Percentiles rank a stretch among this genome's conserved stretches.
phyloP scores from a whole-genome alignment of 1,140 invertebrate species.

The Lepidurus packardi region DNA sequence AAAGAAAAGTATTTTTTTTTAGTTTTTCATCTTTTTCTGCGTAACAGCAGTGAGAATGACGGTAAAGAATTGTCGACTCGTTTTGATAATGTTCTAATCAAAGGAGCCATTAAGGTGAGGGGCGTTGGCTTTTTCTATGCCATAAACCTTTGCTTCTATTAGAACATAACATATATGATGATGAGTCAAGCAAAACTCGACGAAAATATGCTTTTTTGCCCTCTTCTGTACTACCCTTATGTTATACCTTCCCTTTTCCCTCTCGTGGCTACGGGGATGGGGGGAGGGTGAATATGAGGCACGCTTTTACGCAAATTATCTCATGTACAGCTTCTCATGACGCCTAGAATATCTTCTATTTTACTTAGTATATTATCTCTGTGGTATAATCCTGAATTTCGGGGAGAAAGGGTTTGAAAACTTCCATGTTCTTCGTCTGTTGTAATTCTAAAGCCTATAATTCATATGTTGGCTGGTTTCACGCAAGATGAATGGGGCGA shows the following conservation, averaged over 20 bases:
- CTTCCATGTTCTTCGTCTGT: no score
- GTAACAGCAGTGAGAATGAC: not conserved
- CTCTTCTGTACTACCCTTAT: no score
- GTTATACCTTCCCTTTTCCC: no score
- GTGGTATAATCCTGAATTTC: no score
- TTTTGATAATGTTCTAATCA: not conserved
- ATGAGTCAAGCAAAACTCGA: not conserved
- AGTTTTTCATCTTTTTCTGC: not conserved
- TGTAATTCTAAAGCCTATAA: not conserved
- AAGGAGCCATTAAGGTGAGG: not conserved
- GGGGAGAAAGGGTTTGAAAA: no score
- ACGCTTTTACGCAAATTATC: no score
- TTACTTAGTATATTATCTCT: no score
- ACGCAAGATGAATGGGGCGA: not conserved
- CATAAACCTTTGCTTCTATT: conserved; percentile 5
- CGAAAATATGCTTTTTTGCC: not conserved
- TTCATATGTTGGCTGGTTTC: not conserved
- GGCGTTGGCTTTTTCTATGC: not conserved
- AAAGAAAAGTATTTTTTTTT: not conserved
- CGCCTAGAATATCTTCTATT: no score
- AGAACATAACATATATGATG: not conserved
- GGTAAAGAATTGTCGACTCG: not conserved
- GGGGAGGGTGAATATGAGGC: no score
- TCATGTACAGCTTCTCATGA: no score
- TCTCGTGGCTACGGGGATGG: no score